These are phyloP conservation scores for Gymnopithys bicolor DNA, from an alignment of 2,797 vertebrate genomes.

Conservation along the genomic window DNA sequence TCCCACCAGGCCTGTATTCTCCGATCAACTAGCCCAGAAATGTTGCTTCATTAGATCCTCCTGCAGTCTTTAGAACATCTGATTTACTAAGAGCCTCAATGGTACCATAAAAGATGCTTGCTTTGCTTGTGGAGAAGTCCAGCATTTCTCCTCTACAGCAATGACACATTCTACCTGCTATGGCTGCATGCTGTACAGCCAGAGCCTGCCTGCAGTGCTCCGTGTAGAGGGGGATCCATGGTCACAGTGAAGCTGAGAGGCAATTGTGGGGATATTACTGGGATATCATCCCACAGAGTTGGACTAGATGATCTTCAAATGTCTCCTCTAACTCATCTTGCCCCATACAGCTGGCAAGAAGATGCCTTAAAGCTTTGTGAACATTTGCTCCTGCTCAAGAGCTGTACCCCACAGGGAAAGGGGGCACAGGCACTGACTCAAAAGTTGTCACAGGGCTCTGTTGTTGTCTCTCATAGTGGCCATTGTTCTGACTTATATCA, in stretches of 20 bases:
- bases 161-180: neutral
- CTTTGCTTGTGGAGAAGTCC: neutral
- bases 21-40: neutral
- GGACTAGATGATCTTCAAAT: neutral
- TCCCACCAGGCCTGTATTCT: neutral
- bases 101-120: neutral
- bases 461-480: neutral
- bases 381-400: neutral
- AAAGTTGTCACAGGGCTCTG: neutral
- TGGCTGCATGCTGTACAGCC: neutral
- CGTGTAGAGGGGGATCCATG: rapidly evolving
- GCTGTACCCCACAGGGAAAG: neutral
- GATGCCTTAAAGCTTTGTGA: neutral
- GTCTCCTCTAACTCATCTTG: neutral
- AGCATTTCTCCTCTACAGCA: neutral
- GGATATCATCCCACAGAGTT: neutral
- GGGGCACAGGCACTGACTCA: neutral
- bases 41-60: neutral
- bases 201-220: neutral
- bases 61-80: neutral
- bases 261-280: neutral
- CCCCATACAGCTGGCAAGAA: neutral
- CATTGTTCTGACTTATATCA: neutral
- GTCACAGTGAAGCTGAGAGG: neutral
- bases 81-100: neutral